Conservation (phyloP, 2,888 invertebrate genomes). For the Aphodius granarius region DNA sequence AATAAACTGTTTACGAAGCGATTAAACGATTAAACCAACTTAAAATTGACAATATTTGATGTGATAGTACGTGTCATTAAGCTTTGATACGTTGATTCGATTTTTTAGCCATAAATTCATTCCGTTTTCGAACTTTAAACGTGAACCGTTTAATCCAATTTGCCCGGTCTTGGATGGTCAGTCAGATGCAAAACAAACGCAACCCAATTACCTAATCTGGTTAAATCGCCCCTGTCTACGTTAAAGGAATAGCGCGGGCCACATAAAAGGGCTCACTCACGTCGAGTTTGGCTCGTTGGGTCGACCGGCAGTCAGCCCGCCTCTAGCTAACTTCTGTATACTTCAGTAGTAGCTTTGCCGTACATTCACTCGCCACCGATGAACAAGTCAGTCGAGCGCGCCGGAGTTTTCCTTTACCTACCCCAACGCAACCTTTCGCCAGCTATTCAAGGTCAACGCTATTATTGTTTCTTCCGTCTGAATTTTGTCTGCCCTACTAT, state of each 20-base stretch:
- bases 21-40: no score
- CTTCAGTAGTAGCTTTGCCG: no score
- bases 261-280: neutral
- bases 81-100: neutral
- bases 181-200: conserved; percentile 14
- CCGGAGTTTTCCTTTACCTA: neutral
- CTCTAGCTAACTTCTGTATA: neutral
- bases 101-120: conserved; percentile 1
- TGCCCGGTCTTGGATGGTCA: conserved; percentile 1
- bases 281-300: neutral
- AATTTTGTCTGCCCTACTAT: neutral
- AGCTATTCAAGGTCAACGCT: conserved; percentile 2
- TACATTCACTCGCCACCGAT: neutral
- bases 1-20: no score
- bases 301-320: neutral
- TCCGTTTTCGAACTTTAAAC: conserved; percentile 11
- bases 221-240: conserved; percentile 3
- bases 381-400: neutral
- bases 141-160: conserved; percentile 5
- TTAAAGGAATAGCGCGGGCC: conserved; percentile 6
- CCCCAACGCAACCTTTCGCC: conserved; percentile 12
- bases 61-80: neutral
- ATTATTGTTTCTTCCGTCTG: conserved; percentile 8
- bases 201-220: conserved; percentile 13
- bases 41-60: neutral